A percentile compares a stretch with the other conserved stretches of the same genome.
These are phyloP conservation scores for Cichlasoma orientale DNA, from an alignment of 2,797 vertebrate genomes.

Conservation along the genomic window DNA sequence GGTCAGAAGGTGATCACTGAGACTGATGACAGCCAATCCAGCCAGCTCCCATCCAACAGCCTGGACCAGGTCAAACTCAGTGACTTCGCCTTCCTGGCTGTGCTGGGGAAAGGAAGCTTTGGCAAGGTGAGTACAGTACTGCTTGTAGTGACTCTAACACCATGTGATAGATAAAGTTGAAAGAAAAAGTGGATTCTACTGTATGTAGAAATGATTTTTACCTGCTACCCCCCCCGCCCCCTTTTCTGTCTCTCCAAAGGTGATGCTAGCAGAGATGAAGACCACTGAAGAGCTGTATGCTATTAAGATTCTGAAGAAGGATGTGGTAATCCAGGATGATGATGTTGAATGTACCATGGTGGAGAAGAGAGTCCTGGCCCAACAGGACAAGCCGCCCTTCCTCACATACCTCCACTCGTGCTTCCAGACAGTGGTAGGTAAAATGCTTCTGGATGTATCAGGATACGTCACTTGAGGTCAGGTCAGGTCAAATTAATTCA, in stretches of 20 bases:
- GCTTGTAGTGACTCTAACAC: neutral
- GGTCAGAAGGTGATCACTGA: conserved; percentile 89
- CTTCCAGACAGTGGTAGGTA: conserved; percentile 94
- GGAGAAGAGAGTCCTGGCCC: conserved; percentile 94
- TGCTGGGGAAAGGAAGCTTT: conserved; percentile 97
- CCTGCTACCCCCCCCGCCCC: neutral
- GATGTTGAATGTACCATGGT: conserved; percentile 98
- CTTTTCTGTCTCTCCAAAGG: conserved; percentile 73
- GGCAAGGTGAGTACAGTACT: conserved; percentile 84
- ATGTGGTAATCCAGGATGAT: conserved; percentile 97
- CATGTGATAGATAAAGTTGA: neutral
- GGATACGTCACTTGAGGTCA: conserved; percentile 20
- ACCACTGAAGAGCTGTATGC: conserved; percentile 88
- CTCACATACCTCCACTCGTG: conserved; percentile 96
- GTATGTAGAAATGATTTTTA: neutral
- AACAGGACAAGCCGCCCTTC: conserved; percentile 92
- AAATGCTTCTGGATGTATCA: conserved; percentile 22
- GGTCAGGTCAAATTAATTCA: conserved; percentile 56
- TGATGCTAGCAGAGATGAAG: conserved; percentile 95
- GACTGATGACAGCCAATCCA: conserved; percentile 80
- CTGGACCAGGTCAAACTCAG: conserved; percentile 90
- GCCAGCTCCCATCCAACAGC: conserved; percentile 83
- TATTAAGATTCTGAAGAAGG: conserved; percentile 98
- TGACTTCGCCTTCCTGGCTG: conserved; percentile 94
- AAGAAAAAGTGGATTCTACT: neutral